Evolutionary conservation across 2,888 invertebrate genomes (phyloP), one percentile per base, ranked within the genome.

Genomic region (Cataglyphis rosenhaueri): DNA sequence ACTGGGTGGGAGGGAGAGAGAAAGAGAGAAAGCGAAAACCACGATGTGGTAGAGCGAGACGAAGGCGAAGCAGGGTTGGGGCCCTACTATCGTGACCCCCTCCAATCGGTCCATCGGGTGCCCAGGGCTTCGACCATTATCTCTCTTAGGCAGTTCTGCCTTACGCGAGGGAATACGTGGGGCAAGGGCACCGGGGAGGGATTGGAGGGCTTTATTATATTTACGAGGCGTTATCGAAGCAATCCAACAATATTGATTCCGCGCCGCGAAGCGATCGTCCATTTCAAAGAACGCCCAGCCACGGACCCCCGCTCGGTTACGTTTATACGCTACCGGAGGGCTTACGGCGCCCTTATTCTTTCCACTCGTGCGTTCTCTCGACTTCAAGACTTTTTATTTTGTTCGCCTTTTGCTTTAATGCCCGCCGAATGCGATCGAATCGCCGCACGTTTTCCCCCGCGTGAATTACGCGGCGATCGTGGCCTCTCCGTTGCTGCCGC

Each of bases 181-280:
- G 74, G 74, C 79, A 57, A 48, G 70, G 55, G 66, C 74, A 81
- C 8, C 64, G 86, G 83, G 86, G 82, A 79, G 83, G 66, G 83
- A 55, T 89, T 88, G 85, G 87, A 85, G 84, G 88, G 88, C 89
- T 92, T 93, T 92, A 92, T 93, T 93, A 93, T 92, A 93, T 93
- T 93, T 93, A 93, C 91, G 92, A 92, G 91, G 91, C 92, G 91
- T 93, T 92, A 92, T 93, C 93, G 89, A 90, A 83, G 84, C 91
- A 91, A 93, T 93, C 92, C 91, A 91, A 91, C 91, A 91, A 92
- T 93, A 93, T 93, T 93, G 92, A 93, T 93, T 93, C 91, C 92
- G 86, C 84, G 88, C 90, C 84, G 87, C 85, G 83, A 74, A 86
- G 85, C 86, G 90, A 91, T 89, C 86, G 88, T 84, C 83, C 87